Evolutionary conservation across 2,113 vertebrate genomes (phyloP), one percentile per base, ranked within the genome.

Genomic region (Microcebus murinus): DNA sequence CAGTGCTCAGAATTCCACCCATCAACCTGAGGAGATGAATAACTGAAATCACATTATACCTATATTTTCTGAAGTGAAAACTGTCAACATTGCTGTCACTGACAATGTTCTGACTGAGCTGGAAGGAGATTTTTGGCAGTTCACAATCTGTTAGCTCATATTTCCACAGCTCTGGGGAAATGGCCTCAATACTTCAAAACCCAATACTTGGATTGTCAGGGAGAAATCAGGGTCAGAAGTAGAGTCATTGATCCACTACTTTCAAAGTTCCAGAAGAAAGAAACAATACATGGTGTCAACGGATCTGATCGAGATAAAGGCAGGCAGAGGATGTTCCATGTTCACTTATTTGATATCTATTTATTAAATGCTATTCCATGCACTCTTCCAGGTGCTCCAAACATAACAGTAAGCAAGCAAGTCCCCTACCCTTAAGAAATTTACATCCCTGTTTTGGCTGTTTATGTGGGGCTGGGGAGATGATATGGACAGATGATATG

Each of bases 151-250:
- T 96, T 98, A 82, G 68, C 59, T 98, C 45, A 25, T 96, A 85
- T 97, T 98, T 97, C 86, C 87, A 97, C 81, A 95, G 65, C 95
- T 98, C 14, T 81, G 20, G 93, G 97, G 96, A 96, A 97, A 80
- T 91, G 84, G 70, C 97, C 97, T 98, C 96, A 97, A 92, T 98
- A 97, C 97, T 98, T 98, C 92, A 96, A 97, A 76, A 97, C 14
- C 12, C 76, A 79, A 55, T 91, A 91, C 61, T 21, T 96, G 91
- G 71, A 96, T 95, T 96, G 93, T 97, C 36, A 96, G 93, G 87
- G 90, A 96, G 95, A 97, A 96, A 97, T 91, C 21, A 0, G 1
- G 96, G 95, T 92, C 85, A 98, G 97, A 95, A 98, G 95, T 80
- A 94, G 88, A 98, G 91, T 23, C 85, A 97, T 94, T 97, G 97